Base-by-base conservation (phyloP, 1,140 invertebrate species). In the Adoxophyes honmai region DNA sequence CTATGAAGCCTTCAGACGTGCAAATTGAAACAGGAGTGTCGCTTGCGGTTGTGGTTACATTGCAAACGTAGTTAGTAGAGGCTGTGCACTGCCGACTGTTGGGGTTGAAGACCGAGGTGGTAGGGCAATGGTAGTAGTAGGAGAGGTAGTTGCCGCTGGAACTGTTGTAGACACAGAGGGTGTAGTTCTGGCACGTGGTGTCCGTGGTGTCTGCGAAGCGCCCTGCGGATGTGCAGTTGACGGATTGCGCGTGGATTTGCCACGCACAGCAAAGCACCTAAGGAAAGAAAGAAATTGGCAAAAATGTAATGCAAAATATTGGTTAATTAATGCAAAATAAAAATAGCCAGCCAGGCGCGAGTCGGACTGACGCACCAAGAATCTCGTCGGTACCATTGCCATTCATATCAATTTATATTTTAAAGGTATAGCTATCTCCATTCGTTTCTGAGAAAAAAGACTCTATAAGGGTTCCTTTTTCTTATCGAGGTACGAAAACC, bases 61-160 rank as follows among this genome's bases (percentile, higher is more conserved):
- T 64, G 42, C 64, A 67, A 0, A 35, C 44, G 58, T 63, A 60
- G 54, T 71, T 69, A 0, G 60, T 51, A 1, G 67, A 28, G 6
- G 63, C 55, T 0, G 76, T 75, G 44, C 79, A 82, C 3, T 11
- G 48, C 0, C 53, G 10, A 0, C 59, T 53, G 0, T 58, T 55
- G 0, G 78, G 76, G 28, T 74, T 77, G 52, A 82, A 85, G 0
- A 85, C 34, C 0, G 76, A 75, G 5, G 76, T 75, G 0, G 65
- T 61, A 0, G 81, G 79, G 16, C 81, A 85, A 0, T 59, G 44
- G 51, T 77, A 81, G 42, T 80, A 67, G 67, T 78, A 82, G 1
- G 67, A 13, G 0, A 68, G 4, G 52, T 62, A 78, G 1, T 42
- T 21, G 10, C 48, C 51, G 13, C 36, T 69, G 6, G 58, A 52